Conservation (phyloP, 2,113 vertebrate genomes). For the Charadrius vociferus region DNA sequence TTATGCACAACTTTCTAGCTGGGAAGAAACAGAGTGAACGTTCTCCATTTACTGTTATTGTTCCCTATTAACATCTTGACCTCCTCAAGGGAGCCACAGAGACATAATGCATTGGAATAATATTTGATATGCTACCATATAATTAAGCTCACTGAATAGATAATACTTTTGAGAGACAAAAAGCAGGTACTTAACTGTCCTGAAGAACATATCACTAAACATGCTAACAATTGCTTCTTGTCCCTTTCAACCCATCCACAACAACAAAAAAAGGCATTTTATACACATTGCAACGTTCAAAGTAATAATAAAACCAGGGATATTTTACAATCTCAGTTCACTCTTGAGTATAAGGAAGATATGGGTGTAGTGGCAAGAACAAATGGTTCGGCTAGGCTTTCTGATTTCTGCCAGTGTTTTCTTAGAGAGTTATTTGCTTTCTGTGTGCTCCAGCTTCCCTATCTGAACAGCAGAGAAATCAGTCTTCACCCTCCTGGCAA, state of each 20-base stretch:
- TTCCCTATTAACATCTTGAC: neutral
- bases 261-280: neutral
- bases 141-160: neutral
- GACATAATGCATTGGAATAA: neutral
- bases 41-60: neutral
- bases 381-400: neutral
- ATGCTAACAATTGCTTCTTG: neutral
- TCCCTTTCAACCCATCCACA: neutral
- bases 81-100: neutral
- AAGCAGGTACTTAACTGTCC: neutral
- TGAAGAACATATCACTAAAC: neutral
- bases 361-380: neutral
- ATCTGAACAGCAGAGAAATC: neutral
- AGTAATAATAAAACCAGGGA: neutral
- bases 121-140: neutral
- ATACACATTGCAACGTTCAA: rapidly evolving
- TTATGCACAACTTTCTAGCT: neutral
- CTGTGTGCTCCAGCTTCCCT: neutral
- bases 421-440: neutral
- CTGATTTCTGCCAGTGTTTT: neutral
- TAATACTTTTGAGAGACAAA: neutral
- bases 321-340: neutral
- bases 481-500: neutral
- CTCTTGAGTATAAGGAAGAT: neutral
- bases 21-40: neutral